Evolutionary conservation across 1,140 invertebrate species (phyloP).

Genomic region (Hylaeus anthracinus): DNA sequence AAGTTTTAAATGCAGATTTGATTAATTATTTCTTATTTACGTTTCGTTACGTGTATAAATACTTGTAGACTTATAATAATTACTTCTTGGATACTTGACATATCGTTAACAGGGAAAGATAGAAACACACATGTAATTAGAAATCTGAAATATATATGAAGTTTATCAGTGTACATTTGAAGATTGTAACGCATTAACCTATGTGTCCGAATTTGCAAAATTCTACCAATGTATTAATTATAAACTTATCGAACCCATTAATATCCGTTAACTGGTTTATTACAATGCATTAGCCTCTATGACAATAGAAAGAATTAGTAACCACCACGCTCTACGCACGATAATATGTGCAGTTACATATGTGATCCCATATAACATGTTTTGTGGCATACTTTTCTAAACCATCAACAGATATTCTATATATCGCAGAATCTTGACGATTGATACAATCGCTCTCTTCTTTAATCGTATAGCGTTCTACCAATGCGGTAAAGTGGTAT

Average conservation of each 20-base stretch:
- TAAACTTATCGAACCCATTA: slow-evolving; percentile 26
- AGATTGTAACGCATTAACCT: slow-evolving; percentile 31
- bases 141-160: slow-evolving; percentile 53
- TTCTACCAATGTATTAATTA: slow-evolving; percentile 35
- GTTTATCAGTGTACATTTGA: slow-evolving; percentile 51
- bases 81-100: neutral
- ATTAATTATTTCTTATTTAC: slow-evolving; percentile 16
- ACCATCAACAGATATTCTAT: slow-evolving; percentile 48
- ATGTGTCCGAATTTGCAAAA: slow-evolving; percentile 39
- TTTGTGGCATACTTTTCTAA: slow-evolving; percentile 34
- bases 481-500: slow-evolving; percentile 42
- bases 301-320: slow-evolving; percentile 40
- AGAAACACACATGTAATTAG: slow-evolving; percentile 47
- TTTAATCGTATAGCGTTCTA: slow-evolving; percentile 40
- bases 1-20: slow-evolving; percentile 26
- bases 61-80: neutral
- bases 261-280: slow-evolving; percentile 39
- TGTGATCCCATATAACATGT: slow-evolving; percentile 44
- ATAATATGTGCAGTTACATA: slow-evolving; percentile 2
- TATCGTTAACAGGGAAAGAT: slow-evolving; percentile 26
- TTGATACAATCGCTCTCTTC: slow-evolving; percentile 65
- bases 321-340: slow-evolving; percentile 15
- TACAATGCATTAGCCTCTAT: slow-evolving; percentile 34
- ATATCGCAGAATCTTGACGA: slow-evolving; percentile 58
- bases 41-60: neutral